Evolutionary conservation across 2,797 vertebrate species (phyloP).

Genomic region (Varecia variegata): DNA sequence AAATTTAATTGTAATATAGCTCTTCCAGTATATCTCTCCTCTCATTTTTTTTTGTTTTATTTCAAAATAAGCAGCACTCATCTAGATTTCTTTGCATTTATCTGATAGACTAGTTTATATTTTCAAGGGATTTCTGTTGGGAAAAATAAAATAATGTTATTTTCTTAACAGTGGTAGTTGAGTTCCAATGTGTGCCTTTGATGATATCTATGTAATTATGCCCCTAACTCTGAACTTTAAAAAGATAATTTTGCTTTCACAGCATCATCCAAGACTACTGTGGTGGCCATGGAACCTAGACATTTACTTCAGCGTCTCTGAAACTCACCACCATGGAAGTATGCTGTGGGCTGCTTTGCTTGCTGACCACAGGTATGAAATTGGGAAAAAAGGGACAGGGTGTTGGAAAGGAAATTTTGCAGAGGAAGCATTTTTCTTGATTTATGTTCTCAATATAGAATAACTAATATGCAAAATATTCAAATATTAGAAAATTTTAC

Average conservation of each 20-base stretch:
- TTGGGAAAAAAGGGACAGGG: no score
- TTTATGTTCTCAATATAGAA: neutral
- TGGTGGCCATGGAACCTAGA: neutral
- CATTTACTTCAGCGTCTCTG: neutral
- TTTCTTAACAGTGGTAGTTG: neutral
- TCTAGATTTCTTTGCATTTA: neutral
- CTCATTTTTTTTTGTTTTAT: neutral
- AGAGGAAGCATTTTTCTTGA: neutral
- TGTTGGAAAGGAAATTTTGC: neutral
- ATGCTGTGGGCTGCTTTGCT: neutral
- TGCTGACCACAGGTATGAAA: neutral
- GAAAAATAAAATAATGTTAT: neutral
- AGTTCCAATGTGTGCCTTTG: neutral
- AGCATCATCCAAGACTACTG: neutral
- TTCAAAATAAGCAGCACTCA: neutral
- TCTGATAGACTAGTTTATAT: neutral
- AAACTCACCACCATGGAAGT: neutral
- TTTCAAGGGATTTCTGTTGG: neutral
- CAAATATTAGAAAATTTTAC: neutral
- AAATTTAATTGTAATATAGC: neutral
- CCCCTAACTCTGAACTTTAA: neutral
- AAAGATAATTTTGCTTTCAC: neutral
- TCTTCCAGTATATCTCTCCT: neutral
- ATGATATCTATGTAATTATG: neutral
- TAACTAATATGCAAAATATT: neutral